Percentiles rank a stretch among this genome's conserved stretches.
Conservation (phyloP, 30 jellyfish, hydroid and myxozoan species). For the Hydractinia echinata region DNA sequence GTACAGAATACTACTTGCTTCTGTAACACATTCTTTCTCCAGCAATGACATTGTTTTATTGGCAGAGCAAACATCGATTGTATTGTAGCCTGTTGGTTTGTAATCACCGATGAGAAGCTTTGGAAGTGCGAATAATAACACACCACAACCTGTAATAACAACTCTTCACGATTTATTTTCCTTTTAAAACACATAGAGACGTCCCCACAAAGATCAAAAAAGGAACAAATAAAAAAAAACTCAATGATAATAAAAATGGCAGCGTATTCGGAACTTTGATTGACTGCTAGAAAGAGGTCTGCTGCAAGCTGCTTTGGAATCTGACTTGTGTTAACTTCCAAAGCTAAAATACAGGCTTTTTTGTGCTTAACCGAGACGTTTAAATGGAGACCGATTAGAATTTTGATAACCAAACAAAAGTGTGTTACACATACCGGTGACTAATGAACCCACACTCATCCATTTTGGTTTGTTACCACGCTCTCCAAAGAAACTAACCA, state of each 20-base stretch:
- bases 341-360: no score
- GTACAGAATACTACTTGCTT: constrained; percentile 18
- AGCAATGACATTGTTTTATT: constrained; percentile 7
- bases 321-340: no score
- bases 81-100: constrained; percentile 38
- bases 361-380: no score
- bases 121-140: constrained; percentile 70
- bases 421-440: constrained; percentile 44
- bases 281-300: background rate
- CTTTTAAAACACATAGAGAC: background rate
- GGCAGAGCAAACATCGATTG: constrained; percentile 24
- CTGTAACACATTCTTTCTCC: background rate
- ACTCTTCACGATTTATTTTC: background rate
- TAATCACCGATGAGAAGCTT: constrained; percentile 62
- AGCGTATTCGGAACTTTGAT: background rate
- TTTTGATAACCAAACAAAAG: background rate
- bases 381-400: no score
- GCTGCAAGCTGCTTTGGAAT: no score
- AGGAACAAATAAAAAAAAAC: background rate
- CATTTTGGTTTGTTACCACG: constrained; percentile 70
- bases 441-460: constrained; percentile 60
- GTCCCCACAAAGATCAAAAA: background rate
- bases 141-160: constrained; percentile 72
- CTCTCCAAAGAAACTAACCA: constrained; percentile 69
- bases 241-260: background rate